Evolutionary conservation across 2,888 invertebrate genomes (phyloP).

Genomic region (Drosophila birchii): DNA sequence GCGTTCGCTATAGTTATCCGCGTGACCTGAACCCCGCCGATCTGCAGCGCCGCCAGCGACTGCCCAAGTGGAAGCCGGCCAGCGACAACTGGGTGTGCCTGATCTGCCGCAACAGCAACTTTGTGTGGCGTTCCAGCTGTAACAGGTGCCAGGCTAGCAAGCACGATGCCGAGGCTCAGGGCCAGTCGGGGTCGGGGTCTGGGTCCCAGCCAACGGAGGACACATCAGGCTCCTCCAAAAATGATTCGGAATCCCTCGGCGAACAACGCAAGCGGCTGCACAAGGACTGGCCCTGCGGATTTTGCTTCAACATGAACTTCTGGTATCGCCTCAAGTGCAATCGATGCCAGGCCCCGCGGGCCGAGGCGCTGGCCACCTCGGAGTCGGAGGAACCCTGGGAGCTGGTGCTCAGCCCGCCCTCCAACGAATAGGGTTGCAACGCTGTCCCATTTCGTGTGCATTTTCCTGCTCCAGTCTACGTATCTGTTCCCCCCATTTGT

Average conservation of each 20-base stretch:
- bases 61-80: slow-evolving; percentile 65
- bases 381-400: slow-evolving; percentile 62
- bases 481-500: slow-evolving; percentile 8
- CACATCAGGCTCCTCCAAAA: neutral
- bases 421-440: slow-evolving; percentile 10
- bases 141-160: slow-evolving; percentile 61
- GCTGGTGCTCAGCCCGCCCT: slow-evolving; percentile 44
- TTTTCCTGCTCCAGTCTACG: neutral
- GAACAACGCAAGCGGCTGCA: slow-evolving; percentile 30
- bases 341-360: slow-evolving; percentile 56
- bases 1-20: slow-evolving; percentile 57
- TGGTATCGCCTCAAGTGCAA: slow-evolving; percentile 68
- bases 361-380: slow-evolving; percentile 30
- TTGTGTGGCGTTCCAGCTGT: slow-evolving; percentile 67
- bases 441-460: neutral
- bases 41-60: slow-evolving; percentile 50
- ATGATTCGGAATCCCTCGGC: neutral
- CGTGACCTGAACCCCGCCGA: slow-evolving; percentile 37
- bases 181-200: neutral
- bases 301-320: slow-evolving; percentile 62
- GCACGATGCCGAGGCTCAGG: neutral
- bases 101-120: slow-evolving; percentile 66
- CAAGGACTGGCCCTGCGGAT: slow-evolving; percentile 59
- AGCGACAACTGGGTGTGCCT: slow-evolving; percentile 66
- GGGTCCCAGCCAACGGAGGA: neutral